These are phyloP conservation scores for Bugulina stolonifera DNA, from an alignment of 2,888 invertebrate genomes.

Conservation along the genomic window DNA sequence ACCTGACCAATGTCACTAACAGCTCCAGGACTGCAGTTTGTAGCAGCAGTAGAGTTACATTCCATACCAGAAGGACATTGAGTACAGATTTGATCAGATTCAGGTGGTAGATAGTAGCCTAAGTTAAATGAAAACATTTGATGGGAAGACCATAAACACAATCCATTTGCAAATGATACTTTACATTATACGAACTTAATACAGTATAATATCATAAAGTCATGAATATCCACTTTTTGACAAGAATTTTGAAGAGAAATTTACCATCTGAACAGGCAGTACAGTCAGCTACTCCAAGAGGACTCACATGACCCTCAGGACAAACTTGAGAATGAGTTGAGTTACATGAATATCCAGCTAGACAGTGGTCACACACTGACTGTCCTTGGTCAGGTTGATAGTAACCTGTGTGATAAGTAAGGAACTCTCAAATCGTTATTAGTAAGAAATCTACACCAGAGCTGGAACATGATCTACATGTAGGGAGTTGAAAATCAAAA, in stretches of 20 bases:
- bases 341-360: background rate
- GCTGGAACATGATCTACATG: no score
- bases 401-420: background rate
- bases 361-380: background rate
- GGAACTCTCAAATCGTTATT: no score
- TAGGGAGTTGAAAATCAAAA: no score
- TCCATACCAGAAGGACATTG: constrained; percentile 31
- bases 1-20: constrained; percentile 30
- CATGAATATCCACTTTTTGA: background rate
- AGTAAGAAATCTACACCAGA: no score
- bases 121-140: no score
- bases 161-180: no score
- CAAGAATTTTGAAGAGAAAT: background rate
- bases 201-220: no score
- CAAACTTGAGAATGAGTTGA: background rate
- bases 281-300: constrained; percentile 26
- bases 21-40: constrained; percentile 29
- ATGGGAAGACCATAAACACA: no score
- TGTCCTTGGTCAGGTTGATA: background rate
- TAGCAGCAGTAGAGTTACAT: constrained; percentile 28
- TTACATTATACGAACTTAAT: no score
- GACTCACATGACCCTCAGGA: background rate
- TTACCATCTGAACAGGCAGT: constrained; percentile 16
- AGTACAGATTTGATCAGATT: background rate
- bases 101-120: constrained; percentile 20